A percentile compares a stretch with the other conserved stretches of the same genome.
phyloP scores from a whole-genome alignment of 2,888 invertebrate genomes.

The Willowsia nigromaculata region DNA sequence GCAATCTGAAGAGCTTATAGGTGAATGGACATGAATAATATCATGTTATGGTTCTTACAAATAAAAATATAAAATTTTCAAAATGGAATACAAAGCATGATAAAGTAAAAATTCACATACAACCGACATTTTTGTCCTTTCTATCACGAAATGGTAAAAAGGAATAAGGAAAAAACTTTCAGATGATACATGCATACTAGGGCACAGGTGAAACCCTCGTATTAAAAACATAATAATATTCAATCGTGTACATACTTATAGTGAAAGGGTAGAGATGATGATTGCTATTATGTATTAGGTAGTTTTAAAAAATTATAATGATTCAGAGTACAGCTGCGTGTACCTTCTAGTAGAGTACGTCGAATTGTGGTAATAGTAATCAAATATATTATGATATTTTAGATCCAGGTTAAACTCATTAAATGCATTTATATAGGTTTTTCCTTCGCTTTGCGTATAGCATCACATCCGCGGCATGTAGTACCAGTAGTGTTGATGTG shows the following conservation, averaged over 20 bases:
- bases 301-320: conserved; percentile 20
- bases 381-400: conserved; percentile 36
- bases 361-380: conserved; percentile 28
- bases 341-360: background rate
- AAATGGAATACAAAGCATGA: background rate
- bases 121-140: background rate
- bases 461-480: background rate
- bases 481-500: background rate
- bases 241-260: too few species aligned
- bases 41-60: background rate
- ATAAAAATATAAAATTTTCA: background rate
- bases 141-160: background rate
- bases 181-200: background rate
- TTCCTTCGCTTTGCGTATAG: background rate
- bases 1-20: background rate
- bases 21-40: background rate
- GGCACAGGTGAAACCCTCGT: background rate
- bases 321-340: background rate
- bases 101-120: background rate
- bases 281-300: background rate
- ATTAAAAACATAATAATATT: background rate
- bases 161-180: background rate
- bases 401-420: conserved; percentile 67
- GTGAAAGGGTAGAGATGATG: background rate
- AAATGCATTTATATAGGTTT: conserved; percentile 27